These are phyloP conservation scores for Spermophilus dauricus DNA, from an alignment of 2,113 vertebrate genomes.

Conservation along the genomic window DNA sequence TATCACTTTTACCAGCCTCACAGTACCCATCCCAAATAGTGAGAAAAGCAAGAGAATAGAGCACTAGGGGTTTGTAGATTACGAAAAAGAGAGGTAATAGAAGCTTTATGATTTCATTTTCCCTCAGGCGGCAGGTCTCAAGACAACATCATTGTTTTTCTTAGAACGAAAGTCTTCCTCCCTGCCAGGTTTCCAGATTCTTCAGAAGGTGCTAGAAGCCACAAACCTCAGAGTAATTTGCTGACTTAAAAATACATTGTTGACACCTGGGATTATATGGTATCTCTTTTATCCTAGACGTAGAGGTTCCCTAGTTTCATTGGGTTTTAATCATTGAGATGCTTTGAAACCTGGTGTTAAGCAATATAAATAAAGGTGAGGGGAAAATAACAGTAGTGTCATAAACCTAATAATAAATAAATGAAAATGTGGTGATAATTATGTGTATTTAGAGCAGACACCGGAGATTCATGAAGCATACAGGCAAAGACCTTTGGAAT, in stretches of 20 bases:
- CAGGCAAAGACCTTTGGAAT: conserved; percentile 28
- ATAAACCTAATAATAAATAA: conserved; percentile 38
- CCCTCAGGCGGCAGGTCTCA: background rate
- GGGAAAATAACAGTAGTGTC: conserved; percentile 39
- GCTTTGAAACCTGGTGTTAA: conserved; percentile 65
- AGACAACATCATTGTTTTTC: conserved; percentile 34
- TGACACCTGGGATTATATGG: conserved; percentile 47
- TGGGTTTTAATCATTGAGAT: conserved; percentile 71
- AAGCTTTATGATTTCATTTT: conserved; percentile 1
- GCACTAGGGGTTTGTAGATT: background rate
- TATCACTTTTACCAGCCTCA: conserved; percentile 23
- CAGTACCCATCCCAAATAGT: background rate
- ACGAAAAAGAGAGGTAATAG: conserved; percentile 22
- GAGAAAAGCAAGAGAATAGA: background rate
- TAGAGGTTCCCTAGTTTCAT: conserved; percentile 26
- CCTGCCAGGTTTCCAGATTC: background rate
- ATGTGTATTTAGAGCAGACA: conserved; percentile 30
- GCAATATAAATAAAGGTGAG: conserved; percentile 50
- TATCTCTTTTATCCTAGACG: conserved; percentile 57
- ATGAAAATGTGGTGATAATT: conserved; percentile 50
- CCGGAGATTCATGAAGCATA: background rate
- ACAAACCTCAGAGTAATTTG: conserved; percentile 47
- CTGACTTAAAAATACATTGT: conserved; percentile 28
- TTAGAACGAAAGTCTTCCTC: conserved; percentile 48
- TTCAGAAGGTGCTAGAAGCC: conserved; percentile 58